Conservation (phyloP, 2,113 vertebrate genomes). For the Prinia subflava region DNA sequence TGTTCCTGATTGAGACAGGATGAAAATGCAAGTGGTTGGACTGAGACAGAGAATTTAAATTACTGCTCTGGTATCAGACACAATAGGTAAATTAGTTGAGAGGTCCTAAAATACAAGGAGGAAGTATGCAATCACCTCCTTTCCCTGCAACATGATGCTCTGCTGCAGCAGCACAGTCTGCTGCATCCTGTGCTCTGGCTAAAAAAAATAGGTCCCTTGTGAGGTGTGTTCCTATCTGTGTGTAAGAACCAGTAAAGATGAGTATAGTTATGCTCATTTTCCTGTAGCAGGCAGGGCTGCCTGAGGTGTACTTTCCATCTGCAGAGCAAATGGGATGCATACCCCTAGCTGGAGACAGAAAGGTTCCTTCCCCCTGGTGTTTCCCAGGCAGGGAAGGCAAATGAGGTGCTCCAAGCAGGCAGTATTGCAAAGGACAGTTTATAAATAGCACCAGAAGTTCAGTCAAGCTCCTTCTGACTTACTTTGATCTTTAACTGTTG, state of each 20-base stretch:
- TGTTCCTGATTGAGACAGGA: not conserved
- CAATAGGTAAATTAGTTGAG: not conserved
- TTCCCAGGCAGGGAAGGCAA: not conserved
- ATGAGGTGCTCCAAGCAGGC: not conserved
- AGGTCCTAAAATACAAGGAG: not conserved
- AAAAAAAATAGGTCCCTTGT: not conserved
- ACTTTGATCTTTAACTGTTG: not conserved
- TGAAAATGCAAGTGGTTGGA: not conserved
- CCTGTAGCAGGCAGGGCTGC: not conserved
- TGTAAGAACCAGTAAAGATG: not conserved
- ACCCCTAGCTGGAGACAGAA: not conserved
- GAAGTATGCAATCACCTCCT: not conserved
- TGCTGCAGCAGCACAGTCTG: not conserved
- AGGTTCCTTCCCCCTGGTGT: not conserved
- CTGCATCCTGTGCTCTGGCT: not conserved
- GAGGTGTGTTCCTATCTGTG: not conserved
- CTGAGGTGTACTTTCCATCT: not conserved
- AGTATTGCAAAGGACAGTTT: not conserved
- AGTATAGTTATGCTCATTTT: not conserved
- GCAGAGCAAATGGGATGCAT: not conserved
- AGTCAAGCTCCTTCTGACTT: not conserved
- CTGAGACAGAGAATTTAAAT: not conserved
- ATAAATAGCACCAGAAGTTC: not conserved
- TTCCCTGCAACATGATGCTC: not conserved
- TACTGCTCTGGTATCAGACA: not conserved